Evolutionary conservation across 2,113 vertebrate species (phyloP).

Genomic region (Otis tarda): DNA sequence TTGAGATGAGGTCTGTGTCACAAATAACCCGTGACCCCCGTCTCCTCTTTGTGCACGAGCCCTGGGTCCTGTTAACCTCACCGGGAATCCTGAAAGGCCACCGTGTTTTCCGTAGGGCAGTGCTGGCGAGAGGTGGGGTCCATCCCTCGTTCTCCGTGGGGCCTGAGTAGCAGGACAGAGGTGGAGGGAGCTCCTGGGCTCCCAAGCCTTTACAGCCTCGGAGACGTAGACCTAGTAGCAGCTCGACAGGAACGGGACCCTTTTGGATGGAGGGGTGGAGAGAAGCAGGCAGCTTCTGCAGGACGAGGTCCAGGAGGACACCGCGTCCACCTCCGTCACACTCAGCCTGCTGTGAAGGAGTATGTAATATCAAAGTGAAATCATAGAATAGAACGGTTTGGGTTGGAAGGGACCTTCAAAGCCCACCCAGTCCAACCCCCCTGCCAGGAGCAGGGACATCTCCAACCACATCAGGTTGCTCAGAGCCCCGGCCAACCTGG

Average conservation of each 20-base stretch:
- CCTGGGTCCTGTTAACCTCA: background rate
- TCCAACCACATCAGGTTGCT: too few species aligned
- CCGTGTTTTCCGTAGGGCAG: background rate
- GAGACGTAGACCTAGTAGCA: too few species aligned
- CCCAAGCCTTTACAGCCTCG: background rate
- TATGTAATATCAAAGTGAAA: rapidly evolving
- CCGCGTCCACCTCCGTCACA: background rate
- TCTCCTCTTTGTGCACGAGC: background rate
- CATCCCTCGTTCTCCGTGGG: background rate
- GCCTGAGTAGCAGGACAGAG: background rate
- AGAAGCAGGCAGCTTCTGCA: background rate
- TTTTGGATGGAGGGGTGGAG: background rate
- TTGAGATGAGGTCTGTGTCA: background rate
- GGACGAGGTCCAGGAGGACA: background rate
- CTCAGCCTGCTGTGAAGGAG: background rate
- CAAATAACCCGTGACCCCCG: rapidly evolving
- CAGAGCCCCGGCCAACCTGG: too few species aligned
- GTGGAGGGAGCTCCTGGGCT: background rate
- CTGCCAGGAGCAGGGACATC: too few species aligned
- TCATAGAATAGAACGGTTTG: too few species aligned
- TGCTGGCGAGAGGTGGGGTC: background rate
- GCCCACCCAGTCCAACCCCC: too few species aligned
- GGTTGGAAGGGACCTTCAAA: too few species aligned
- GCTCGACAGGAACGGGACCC: rapidly evolving
- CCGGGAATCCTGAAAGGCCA: rapidly evolving